Base-by-base conservation (phyloP, 2,888 invertebrate species). In the Linnaemya tessellans region DNA sequence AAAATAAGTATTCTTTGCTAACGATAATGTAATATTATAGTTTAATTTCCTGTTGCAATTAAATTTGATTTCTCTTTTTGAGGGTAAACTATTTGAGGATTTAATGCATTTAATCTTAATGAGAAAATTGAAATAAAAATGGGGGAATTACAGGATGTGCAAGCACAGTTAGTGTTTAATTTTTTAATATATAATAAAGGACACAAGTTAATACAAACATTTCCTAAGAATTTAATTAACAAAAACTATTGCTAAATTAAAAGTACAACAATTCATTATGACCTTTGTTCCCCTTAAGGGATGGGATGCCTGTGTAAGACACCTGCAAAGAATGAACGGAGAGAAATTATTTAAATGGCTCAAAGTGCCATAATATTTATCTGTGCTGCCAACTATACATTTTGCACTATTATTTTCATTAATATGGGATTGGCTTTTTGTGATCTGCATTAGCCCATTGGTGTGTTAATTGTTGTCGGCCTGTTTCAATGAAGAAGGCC, bases 21-120 rank as follows among this genome's bases (percentile, higher is more conserved):
- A 78, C 81, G 62, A 80, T 80, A 77, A 71, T 77, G 85, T 75
- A 85, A 85, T 62, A 64, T 75, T 67, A 85, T 85, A 85, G 82
- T 80, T 64, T 75, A 75, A 82, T 80, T 67, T 85, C 85, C 85
- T 82, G 85, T 85, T 82, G 54, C 30, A 79, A 70, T 75, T 85
- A 71, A 75, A 60, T 71, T 58, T 80, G 70, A 82, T 85, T 85
- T 64, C 43, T 58, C n/a, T 70, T 68, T 62, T 58, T 35, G 62
- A 25, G 75, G 68, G 68, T 71, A 64, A 56, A 73, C 56, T 38
- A 46, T 71, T 80, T 46, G 15, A 9, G 30, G 20, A 43, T 43
- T 43, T 54, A 65, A 30, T 54, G 25, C 43, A 43, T 30, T 64
- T 51, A 73, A 11, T 41, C 10, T 51, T 20, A 68, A 22, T 54